phyloP scores from a whole-genome alignment of 2,797 vertebrate genomes.

The Hemitrygon akajei region DNA sequence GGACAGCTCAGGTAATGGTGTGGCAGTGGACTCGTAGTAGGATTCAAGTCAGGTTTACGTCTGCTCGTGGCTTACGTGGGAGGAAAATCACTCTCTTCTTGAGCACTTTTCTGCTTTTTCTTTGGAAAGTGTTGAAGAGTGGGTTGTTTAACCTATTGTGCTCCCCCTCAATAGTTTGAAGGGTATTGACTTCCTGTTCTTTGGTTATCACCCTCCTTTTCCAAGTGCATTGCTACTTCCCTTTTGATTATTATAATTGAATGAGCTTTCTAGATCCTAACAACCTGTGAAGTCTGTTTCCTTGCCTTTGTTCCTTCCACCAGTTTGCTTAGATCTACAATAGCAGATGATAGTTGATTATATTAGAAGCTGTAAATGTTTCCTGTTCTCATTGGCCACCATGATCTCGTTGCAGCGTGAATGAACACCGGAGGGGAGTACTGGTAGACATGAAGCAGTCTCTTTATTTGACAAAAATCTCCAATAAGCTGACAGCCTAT shows the following conservation, averaged over 20 bases:
- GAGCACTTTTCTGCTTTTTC: not conserved
- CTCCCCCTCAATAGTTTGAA: not conserved
- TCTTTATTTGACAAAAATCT: too few relatives aligned
- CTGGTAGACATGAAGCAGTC: too few relatives aligned
- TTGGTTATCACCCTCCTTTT: not conserved
- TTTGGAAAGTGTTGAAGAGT: not conserved
- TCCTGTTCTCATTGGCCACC: not conserved
- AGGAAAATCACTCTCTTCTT: not conserved
- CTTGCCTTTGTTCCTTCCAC: not conserved
- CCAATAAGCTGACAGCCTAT: too few relatives aligned
- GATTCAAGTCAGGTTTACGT: not conserved
- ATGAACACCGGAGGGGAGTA: too few relatives aligned
- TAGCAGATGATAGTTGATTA: not conserved
- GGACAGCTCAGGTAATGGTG: constrained; percentile 85
- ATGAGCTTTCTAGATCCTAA: not conserved
- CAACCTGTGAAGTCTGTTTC: not conserved
- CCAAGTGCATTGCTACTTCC: not conserved
- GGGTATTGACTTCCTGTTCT: not conserved
- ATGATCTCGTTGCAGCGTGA: not conserved
- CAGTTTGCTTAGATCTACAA: not conserved
- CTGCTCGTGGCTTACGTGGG: not conserved
- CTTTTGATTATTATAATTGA: not conserved
- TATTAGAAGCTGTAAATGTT: not conserved
- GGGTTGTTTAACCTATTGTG: not conserved
- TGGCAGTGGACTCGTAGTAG: not conserved